Evolutionary conservation across 2,888 invertebrate genomes (phyloP), one percentile per base, ranked within the genome.

Genomic region (Drosophila heteroneura): DNA sequence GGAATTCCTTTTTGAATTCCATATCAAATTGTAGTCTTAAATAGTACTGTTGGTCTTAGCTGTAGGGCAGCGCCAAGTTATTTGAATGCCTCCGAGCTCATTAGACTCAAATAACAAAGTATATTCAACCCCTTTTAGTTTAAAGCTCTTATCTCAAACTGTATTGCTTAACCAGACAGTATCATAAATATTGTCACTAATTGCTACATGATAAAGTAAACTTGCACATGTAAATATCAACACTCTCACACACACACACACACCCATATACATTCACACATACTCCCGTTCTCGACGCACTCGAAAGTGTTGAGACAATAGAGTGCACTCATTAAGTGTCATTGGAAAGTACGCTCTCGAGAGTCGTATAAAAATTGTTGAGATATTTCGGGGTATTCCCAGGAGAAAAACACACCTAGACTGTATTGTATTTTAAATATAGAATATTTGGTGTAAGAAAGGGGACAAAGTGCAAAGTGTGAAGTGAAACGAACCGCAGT

Each of bases 131-230:
- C 53, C 47, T 39, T 59, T 68, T 30, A 35, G 53, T n/a, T 12
- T 14, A 39, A 44, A 70, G 70, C 47, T 33, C n/a, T 28, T 19
- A 6, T 33, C 32, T 39, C 14, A 37, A 53, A 70, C 61, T 39
- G 57, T 57, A 44, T 62, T 60, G 62, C 60, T n/a, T 33, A 35
- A 57, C 28, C 57, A 54, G 65, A 59, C 12, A 51, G 47, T 59
- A 74, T 33, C 81, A 74, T 89, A 90, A 85, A 88, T 78, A 76
- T 76, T 85, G 74, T 70, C 70, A 81, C 80, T 83, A 90, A 90
- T 90, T 86, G 75, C 57, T 79, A 70, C 72, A 68, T 32, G 32
- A 22, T 54, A 44, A 68, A 75, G 75, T 77, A 39, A 74, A 71
- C 47, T 70, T 68, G 80, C 37, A 70, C 60, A 73, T 72, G 69